Conservation (phyloP, 2,888 invertebrate genomes). For the Tenthredo notha region DNA sequence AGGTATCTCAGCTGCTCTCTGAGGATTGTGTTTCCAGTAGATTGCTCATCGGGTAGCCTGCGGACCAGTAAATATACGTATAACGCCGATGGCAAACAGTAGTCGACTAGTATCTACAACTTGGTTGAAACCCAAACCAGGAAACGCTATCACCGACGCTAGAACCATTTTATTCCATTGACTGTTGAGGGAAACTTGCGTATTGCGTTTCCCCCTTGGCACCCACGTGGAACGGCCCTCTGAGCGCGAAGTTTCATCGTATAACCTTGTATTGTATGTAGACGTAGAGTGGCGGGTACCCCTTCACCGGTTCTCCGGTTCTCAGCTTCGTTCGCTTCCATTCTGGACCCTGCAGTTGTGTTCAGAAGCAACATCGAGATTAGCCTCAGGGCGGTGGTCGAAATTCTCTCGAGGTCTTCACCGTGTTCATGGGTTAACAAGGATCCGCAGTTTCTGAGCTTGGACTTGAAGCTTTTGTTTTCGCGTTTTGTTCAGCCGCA, state of each 20-base stretch:
- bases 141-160: constrained; percentile 55
- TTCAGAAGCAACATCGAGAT: constrained; percentile 42
- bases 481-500: neutral
- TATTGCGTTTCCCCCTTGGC: constrained; percentile 45
- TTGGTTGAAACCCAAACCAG: constrained; percentile 66
- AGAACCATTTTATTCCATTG: constrained; percentile 73
- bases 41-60: constrained; percentile 47
- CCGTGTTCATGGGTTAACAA: constrained; percentile 16
- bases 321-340: constrained; percentile 1
- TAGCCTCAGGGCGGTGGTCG: constrained; percentile 34
- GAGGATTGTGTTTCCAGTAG: constrained; percentile 62
- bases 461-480: neutral
- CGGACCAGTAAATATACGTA: constrained; percentile 53
- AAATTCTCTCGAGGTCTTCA: constrained; percentile 43
- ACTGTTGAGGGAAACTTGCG: constrained; percentile 71
- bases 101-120: constrained; percentile 62
- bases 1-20: constrained; percentile 52
- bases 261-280: constrained; percentile 54
- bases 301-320: neutral
- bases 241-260: constrained; percentile 54
- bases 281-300: constrained; percentile 8
- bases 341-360: constrained; percentile 28
- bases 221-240: constrained; percentile 44
- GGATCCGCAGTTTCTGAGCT: neutral
- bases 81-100: constrained; percentile 66